Base-by-base conservation (phyloP, 2,888 invertebrate species). In the Drosophila subquinaria region DNA sequence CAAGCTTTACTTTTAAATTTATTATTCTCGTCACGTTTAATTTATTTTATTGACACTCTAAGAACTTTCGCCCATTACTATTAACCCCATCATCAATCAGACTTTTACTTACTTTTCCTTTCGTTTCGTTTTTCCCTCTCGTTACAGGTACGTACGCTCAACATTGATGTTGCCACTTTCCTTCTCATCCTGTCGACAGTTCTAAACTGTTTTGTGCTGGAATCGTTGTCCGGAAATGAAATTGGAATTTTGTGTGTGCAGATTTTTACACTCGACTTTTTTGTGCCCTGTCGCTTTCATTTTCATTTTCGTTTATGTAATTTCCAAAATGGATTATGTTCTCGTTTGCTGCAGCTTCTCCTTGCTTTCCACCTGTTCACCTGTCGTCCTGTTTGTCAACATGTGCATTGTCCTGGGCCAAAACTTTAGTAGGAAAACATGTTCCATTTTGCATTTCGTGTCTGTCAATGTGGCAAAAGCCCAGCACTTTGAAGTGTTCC, bases 301-400 rank as follows among this genome's bases (percentile, higher is more conserved):
- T 60, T 56, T 59, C 61, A 33, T 66, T 69, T 71, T 68, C 65
- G 48, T 45, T 76, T 69, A 76, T 76, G 72, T 79, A 79, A 79
- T 82, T 79, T 76, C 52, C 65, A 82, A 81, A 81, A 82, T 79
- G 69, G 80, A 79, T 81, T 81, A 79, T 79, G 59, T 64, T 57
- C 40, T 56, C 33, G 55, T 55, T 30, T 30, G 13, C 52, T 20
- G 15, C 11, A 4, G 10, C 10, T 43, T 15, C 20, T 1, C 15
- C 2, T 6, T 3, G 1, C 45, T 6, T 11, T 15, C n/a, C 20
- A 2, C 20, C 13, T 15, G n/a, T 8, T 27, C 48, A 11, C 17
- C 36, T 48, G 23, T 33, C 56, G 30, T 20, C 11, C n/a, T n/a
- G 52, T 45, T 45, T 36, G 47, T 35, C 9, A 45, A 20, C 35